Evolutionary conservation across 2,797 vertebrate species (phyloP), one percentile per base, ranked within the genome.

Genomic region (Alcedo quadribrachys): DNA sequence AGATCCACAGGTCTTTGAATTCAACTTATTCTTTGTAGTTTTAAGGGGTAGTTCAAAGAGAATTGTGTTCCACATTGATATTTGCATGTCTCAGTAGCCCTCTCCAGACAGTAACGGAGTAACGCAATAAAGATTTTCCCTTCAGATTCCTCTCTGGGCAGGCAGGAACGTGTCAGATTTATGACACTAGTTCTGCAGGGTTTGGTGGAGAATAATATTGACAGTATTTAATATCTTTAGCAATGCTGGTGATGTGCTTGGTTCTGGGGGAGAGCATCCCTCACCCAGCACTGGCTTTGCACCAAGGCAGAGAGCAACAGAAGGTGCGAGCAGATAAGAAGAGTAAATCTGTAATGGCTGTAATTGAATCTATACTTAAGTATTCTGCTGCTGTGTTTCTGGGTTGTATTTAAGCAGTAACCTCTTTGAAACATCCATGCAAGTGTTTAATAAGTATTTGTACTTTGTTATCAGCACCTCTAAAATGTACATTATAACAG

Each of bases 31-130:
- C 88, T 94, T 91, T 89, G 86, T 90, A 83, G 68, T 12, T 96
- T 90, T 80, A 11, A 65, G 18, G 62, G 51, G 7, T n/a, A 76
- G 79, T 90, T 91, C 84, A 94, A 85, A 95, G 93, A 87, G 93
- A 94, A 95, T 91, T 73, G 35, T 68, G 60, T 89, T 76, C 73
- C 20, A 7, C 42, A 65, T 89, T 96, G 66, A 87, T 83, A 76
- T 81, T 76, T 85, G 66, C 33, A 51, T 89, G 84, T 94, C 86
- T 96, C 88, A 62, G 81, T 69, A 91, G 88, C 84, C 67, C 42
- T 89, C 75, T 94, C 65, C 79, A 88, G 94, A 81, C 90, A 87
- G 88, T 54, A 66, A 14, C 30, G 25, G 68, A 91, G 51, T 45
- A 85, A 60, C 1, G 8, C 81, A 70, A 25, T 66, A 70, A 71